Base-by-base conservation (phyloP, 1,140 invertebrate species). In the Cyphomyrmex costatus region DNA sequence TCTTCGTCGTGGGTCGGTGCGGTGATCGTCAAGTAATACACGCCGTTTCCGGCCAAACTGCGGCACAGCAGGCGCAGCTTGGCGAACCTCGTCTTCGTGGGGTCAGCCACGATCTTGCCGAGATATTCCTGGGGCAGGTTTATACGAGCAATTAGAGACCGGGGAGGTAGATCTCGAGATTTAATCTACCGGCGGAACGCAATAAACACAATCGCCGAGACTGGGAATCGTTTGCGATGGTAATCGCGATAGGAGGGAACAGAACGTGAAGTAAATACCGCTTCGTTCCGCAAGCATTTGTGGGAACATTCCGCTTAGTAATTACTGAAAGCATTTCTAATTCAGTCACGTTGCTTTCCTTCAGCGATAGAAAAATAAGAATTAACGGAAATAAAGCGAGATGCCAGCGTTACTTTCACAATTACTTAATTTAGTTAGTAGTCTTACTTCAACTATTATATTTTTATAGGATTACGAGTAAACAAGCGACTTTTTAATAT, bases 21-120 rank as follows among this genome's bases (percentile, higher is more conserved):
- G 12, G 97, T 98, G 56, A 99, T 97, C 1, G 99, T 99, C 46
- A 99, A 95, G 91, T 99, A 97, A 93, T 99, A 98, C 8, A 99
- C 98, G 91, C 97, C 97, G 93, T 99, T 99, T 4, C 98, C 98
- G 53, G 97, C 98, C 78, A 99, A 93, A 2, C 98, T 98, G 68
- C 98, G 96, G 92, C 98, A 99, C 16, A 99, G 95, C 8, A 98
- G 95, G 87, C 98, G 95, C 58, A 98, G 93, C 92, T 98, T 98
- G 51, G 97, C 97, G 92, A 97, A 97, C 21, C 96, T 96, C 4
- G 98, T 97, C 94, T 98, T 97, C n/a, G 97, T 95, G 8, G 97
- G 97, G 96, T 98, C 97, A 78, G 97, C 96, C 82, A 97, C 96
- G 76, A 97, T 95, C 91, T 96, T 96, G 58, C 96, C 96, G 42